A percentile compares a stretch with the other conserved stretches of the same genome.
phyloP scores from a whole-genome alignment of 2,888 invertebrate genomes.

The Onchidella celtica region DNA sequence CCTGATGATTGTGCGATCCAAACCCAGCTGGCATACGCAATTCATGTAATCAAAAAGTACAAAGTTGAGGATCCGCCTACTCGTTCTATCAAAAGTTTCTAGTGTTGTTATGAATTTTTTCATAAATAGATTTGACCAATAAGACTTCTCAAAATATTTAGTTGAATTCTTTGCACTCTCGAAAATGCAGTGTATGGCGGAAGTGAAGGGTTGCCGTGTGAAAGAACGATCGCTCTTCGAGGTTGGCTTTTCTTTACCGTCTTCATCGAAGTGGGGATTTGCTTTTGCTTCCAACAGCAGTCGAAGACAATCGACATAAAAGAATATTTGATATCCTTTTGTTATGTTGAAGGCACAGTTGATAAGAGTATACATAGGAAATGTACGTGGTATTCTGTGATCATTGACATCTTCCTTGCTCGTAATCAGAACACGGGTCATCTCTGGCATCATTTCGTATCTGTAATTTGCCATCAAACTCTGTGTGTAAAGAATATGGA shows the following conservation, averaged over 20 bases:
- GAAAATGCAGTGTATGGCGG: slow-evolving; percentile 41
- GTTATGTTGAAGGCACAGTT: slow-evolving; percentile 44
- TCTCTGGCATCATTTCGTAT: slow-evolving; percentile 41
- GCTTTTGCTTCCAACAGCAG: slow-evolving; percentile 42
- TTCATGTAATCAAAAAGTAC: slow-evolving; percentile 42
- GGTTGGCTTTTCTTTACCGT: neutral
- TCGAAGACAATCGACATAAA: slow-evolving; percentile 39
- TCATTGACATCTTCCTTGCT: slow-evolving; percentile 45
- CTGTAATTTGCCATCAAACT: slow-evolving; percentile 29
- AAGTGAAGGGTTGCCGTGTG: slow-evolving; percentile 15
- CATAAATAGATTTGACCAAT: slow-evolving; percentile 41
- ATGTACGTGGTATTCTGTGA: slow-evolving; percentile 17
- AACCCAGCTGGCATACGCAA: slow-evolving; percentile 7
- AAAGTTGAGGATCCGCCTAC: slow-evolving; percentile 29
- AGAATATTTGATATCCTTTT: slow-evolving; percentile 29
- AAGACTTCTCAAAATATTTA: slow-evolving; percentile 34
- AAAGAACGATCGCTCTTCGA: neutral
- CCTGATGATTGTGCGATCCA: slow-evolving; percentile 33
- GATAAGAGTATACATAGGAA: slow-evolving; percentile 46
- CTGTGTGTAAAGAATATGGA: slow-evolving; percentile 43
- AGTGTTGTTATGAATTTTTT: slow-evolving; percentile 39
- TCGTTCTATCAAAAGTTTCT: slow-evolving; percentile 16
- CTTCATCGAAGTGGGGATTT: slow-evolving; percentile 47
- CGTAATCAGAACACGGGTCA: slow-evolving; percentile 40
- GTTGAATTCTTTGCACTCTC: slow-evolving; percentile 25